Evolutionary conservation across 1,140 invertebrate species (phyloP), one percentile per base, ranked within the genome.

Genomic region (Drosophila nigrodunni): DNA sequence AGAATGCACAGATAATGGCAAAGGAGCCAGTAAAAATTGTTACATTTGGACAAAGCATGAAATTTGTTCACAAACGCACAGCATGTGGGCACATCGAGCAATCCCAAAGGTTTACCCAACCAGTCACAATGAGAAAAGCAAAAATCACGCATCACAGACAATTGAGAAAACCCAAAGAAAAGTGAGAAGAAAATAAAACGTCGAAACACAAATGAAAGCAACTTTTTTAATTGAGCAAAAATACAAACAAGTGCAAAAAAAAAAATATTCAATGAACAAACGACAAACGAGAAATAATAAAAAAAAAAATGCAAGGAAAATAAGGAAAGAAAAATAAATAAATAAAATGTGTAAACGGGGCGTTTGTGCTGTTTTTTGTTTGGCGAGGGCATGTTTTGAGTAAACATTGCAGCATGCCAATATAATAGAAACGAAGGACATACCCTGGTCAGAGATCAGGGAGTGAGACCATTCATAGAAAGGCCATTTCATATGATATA

Each of bases 201-300:
- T 47, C 30, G 30, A 50, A 13, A 62, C 57, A 15, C 43, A 49
- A 47, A 49, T 35, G n/a, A 13, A n/a, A 34, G 64, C 21, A 77
- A 80, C 73, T 77, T 61, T 78, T 89, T 88, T 88, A 88, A 88
- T 88, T 89, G 83, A 88, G 87, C 83, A 69, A 82, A 89, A 89
- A 89, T 89, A 88, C 83, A 88, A 88, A 89, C 83, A 88, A 88
- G 83, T 88, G 83, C 83, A 82, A 88, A 87, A 86, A 75, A 64
- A 50, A n/a, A 47, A 67, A 72, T 37, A 8, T 50, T 7, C 44
- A 64, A 52, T 41, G 44, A 35, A 46, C 21, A 64, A 35, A 54
- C 30, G 9, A 7, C 18, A 21, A 43, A 62, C 50, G 35, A 25
- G 10, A 21, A 34, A 43, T 21, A 41, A 59, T 49, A 25, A 57